Evolutionary conservation across 2,888 invertebrate species (phyloP).

Genomic region (Trichogramma dendrolimi): DNA sequence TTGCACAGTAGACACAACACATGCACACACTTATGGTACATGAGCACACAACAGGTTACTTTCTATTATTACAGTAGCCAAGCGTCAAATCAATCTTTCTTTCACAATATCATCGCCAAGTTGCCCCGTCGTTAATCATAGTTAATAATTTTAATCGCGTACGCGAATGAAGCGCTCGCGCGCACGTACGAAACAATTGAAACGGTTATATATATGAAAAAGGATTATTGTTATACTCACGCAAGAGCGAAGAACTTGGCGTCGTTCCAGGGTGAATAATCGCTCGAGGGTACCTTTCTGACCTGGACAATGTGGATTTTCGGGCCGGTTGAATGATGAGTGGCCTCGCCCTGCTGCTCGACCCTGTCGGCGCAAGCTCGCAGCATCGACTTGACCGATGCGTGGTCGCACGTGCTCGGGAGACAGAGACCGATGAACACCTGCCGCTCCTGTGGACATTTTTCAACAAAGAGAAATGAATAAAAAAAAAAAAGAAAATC

Average conservation of each 20-base stretch:
- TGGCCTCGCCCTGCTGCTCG: conserved; percentile 49
- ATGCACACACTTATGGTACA: no score
- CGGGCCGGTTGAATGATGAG: conserved; percentile 57
- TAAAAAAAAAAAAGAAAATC: background rate
- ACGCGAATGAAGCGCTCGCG: no score
- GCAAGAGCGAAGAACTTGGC: conserved; percentile 67
- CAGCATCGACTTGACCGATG: conserved; percentile 46
- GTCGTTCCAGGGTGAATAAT: conserved; percentile 63
- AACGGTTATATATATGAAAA: background rate
- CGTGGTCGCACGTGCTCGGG: conserved; percentile 62
- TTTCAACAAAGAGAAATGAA: no score
- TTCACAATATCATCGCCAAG: no score
- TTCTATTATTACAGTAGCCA: no score
- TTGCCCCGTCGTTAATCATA: no score
- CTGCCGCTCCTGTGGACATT: conserved; percentile 58
- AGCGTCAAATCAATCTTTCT: no score
- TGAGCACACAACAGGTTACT: no score
- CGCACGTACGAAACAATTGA: no score
- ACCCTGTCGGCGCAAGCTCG: conserved; percentile 51
- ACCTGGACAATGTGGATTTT: conserved; percentile 61
- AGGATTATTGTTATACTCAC: conserved; percentile 54
- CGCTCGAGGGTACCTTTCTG: conserved; percentile 64
- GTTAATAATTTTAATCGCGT: no score
- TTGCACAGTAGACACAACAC: no score
- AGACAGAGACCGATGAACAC: conserved; percentile 72